Evolutionary conservation across 2,888 invertebrate species (phyloP).

Genomic region (Pterostichus niger): DNA sequence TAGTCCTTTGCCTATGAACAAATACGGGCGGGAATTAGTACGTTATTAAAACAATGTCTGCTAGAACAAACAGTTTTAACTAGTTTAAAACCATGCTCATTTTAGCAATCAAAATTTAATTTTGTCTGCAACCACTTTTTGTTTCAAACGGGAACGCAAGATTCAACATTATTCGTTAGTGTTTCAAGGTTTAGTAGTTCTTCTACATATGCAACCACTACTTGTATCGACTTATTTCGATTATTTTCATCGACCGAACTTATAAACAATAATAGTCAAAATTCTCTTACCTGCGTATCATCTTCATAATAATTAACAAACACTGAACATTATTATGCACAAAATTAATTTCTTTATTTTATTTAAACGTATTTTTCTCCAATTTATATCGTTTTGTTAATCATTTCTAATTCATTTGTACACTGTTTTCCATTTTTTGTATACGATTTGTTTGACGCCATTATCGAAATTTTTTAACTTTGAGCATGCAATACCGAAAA

Average conservation of each 20-base stretch:
- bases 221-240: constrained; percentile 21
- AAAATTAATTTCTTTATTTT: constrained; percentile 4
- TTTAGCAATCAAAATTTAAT: background rate
- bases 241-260: background rate
- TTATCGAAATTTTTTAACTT: constrained; percentile 24
- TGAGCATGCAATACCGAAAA: constrained; percentile 22
- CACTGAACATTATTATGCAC: constrained; percentile 24
- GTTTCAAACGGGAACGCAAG: background rate
- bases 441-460: constrained; percentile 22
- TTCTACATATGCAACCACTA: background rate
- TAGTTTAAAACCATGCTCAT: background rate
- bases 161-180: too few species aligned
- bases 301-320: constrained; percentile 14
- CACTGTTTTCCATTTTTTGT: constrained; percentile 8
- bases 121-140: background rate
- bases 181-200: too few species aligned
- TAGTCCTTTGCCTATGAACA: constrained; percentile 64
- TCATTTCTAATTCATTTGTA: background rate
- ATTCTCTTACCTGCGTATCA: constrained; percentile 36
- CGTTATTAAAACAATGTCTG: background rate
- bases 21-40: constrained; percentile 41
- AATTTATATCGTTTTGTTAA: background rate
- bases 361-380: constrained; percentile 10
- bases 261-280: constrained; percentile 32
- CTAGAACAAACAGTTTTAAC: background rate